These are phyloP conservation scores for Phrynocephalus versicolor DNA, from an alignment of 2,113 vertebrate species.

Conservation along the genomic window DNA sequence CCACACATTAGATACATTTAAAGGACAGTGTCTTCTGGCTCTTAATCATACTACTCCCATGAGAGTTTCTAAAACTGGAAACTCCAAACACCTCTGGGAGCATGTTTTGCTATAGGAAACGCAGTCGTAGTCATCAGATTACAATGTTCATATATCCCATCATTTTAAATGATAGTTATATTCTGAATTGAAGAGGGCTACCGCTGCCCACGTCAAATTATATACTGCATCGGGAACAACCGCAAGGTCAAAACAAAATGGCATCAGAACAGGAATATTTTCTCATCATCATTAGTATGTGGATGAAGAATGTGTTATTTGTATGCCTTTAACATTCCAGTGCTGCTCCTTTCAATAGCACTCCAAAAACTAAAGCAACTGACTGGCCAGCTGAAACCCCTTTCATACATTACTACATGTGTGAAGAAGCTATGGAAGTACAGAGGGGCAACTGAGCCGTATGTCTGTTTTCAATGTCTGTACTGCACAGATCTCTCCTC, in stretches of 20 bases:
- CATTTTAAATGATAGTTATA: neutral
- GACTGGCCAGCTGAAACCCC: neutral
- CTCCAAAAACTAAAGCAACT: neutral
- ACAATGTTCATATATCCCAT: neutral
- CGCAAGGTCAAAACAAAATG: neutral
- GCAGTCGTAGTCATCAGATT: neutral
- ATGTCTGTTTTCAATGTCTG: too few relatives aligned
- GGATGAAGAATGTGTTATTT: neutral
- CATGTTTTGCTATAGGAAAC: neutral
- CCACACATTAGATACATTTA: neutral
- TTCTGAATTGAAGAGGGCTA: neutral
- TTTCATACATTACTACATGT: neutral
- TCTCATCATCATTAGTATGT: neutral
- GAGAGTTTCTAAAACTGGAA: neutral
- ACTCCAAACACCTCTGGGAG: neutral
- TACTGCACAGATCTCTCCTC: neutral
- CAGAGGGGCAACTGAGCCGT: neutral
- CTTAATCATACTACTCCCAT: neutral
- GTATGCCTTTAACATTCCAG: neutral
- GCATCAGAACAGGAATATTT: neutral
- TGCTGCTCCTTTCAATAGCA: neutral
- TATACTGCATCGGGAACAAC: neutral
- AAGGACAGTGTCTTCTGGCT: neutral
- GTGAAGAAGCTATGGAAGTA: neutral
- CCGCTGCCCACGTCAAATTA: neutral